These are phyloP conservation scores for Ophthalmotilapia sp. DNA, from an alignment of 2,113 vertebrate genomes.

Conservation along the genomic window DNA sequence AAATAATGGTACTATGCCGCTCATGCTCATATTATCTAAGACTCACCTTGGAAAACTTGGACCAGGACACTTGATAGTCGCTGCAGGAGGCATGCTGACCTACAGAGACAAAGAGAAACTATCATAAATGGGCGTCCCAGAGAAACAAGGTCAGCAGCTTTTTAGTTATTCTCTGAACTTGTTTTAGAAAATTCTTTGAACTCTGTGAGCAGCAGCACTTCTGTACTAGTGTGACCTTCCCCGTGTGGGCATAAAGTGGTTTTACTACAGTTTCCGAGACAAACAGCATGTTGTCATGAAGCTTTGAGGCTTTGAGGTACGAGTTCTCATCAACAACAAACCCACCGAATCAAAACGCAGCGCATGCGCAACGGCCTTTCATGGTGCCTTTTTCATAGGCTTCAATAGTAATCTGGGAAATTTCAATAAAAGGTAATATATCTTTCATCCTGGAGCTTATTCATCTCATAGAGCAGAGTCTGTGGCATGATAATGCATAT, in stretches of 20 bases:
- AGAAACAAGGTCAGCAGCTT: neutral
- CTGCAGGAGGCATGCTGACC: constrained; percentile 78
- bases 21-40: neutral
- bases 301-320: neutral
- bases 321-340: neutral
- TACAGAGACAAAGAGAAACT: constrained; percentile 39
- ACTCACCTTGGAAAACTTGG: constrained; percentile 91
- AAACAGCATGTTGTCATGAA: neutral
- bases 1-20: rapidly evolving
- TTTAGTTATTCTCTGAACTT: neutral
- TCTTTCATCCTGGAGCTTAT: neutral
- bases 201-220: neutral
- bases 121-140: neutral
- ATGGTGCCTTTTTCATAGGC: neutral
- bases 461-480: neutral
- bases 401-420: neutral
- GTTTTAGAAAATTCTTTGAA: neutral
- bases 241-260: neutral
- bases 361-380: rapidly evolving
- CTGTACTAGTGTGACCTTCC: neutral
- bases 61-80: constrained; percentile 89
- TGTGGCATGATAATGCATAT: neutral
- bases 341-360: neutral
- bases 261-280: neutral
- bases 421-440: neutral